Evolutionary conservation across 2,113 vertebrate species (phyloP).

Genomic region (Pluvianellus socialis): DNA sequence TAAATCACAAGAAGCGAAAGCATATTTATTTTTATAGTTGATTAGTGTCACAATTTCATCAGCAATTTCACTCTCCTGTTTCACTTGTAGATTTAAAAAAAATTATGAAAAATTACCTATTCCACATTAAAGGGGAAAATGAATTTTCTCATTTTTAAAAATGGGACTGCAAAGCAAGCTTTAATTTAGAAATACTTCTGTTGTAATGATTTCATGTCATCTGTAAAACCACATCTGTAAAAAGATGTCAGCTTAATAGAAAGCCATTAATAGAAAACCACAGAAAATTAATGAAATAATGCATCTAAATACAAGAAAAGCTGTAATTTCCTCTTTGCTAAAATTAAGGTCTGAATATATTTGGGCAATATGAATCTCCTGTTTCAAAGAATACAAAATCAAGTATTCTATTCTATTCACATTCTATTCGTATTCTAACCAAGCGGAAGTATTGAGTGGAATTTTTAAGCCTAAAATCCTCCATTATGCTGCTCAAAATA

Average conservation of each 20-base stretch:
- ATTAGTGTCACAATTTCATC: neutral
- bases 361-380: neutral
- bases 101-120: neutral
- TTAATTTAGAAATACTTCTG: neutral
- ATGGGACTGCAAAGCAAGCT: neutral
- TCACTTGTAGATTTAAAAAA: neutral
- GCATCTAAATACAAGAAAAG: neutral
- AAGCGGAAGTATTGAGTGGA: neutral
- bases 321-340: neutral
- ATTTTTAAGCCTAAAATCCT: neutral
- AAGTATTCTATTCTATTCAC: too few species aligned
- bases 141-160: neutral
- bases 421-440: neutral
- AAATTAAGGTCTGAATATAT: neutral
- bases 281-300: neutral
- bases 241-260: neutral
- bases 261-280: neutral
- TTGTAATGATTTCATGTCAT: neutral
- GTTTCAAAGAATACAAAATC: neutral
- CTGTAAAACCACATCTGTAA: neutral
- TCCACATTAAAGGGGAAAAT: neutral
- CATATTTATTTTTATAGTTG: neutral
- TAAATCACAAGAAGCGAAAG: neutral
- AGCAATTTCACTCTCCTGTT: neutral
- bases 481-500: neutral